A percentile compares a stretch with the other conserved stretches of the same genome.
phyloP scores from a whole-genome alignment of 1,140 invertebrate species.

The Luehdorfia chinensis region DNA sequence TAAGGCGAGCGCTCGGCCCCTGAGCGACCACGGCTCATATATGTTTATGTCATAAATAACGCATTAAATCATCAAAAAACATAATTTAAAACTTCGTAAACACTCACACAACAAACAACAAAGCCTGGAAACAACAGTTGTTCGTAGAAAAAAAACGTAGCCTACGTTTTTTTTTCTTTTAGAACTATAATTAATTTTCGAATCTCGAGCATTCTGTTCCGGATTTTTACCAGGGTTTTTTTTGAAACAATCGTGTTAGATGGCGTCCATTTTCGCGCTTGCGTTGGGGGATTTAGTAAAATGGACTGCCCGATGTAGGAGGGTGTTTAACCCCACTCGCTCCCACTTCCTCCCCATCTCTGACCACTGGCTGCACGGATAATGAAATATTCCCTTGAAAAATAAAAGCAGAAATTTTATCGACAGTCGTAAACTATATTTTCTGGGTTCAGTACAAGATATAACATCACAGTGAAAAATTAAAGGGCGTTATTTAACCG shows the following conservation, averaged over 20 bases:
- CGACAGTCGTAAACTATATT: constrained; percentile 21
- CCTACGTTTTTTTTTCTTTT: constrained; percentile 27
- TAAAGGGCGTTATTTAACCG: no score
- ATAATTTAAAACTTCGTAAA: no score
- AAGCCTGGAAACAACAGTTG: no score
- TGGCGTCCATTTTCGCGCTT: constrained; percentile 13
- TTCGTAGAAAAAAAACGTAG: constrained; percentile 7
- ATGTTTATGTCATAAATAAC: no score
- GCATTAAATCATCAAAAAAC: no score
- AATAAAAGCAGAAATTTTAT: constrained; percentile 35
- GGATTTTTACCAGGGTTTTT: no score
- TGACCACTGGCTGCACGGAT: constrained; percentile 53
- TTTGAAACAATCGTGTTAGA: constrained; percentile 49
- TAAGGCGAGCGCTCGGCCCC: no score
- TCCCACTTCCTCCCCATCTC: constrained; percentile 21
- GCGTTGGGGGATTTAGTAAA: constrained; percentile 29
- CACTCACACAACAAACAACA: no score
- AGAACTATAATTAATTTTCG: constrained; percentile 56
- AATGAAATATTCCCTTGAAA: constrained; percentile 51
- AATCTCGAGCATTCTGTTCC: constrained; percentile 38
- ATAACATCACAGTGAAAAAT: no score
- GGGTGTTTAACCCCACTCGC: constrained; percentile 18
- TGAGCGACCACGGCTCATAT: no score
- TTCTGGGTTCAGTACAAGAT: no score
- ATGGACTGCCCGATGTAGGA: constrained; percentile 31